These are phyloP conservation scores for Misgurnus anguillicaudatus DNA, from an alignment of 2,113 vertebrate genomes.

Conservation along the genomic window DNA sequence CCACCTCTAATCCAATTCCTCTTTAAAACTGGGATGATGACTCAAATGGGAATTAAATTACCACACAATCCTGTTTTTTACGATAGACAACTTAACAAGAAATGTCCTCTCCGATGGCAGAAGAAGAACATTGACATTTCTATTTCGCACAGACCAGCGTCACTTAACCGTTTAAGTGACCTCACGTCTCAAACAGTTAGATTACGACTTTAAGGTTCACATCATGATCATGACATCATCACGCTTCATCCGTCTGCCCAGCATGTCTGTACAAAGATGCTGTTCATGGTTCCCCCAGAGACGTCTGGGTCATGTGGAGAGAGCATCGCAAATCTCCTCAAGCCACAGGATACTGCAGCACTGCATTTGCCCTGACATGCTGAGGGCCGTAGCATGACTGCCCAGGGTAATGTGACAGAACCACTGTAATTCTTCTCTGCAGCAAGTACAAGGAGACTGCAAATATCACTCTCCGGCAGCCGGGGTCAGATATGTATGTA, in stretches of 20 bases:
- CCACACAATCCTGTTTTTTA: no score
- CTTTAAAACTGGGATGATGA: no score
- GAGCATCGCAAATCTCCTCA: constrained; percentile 51
- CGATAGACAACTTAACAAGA: no score
- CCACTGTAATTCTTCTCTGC: constrained; percentile 68
- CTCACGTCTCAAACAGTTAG: no score
- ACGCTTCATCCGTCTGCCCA: not conserved
- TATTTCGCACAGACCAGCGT: no score
- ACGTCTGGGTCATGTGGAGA: constrained; percentile 1
- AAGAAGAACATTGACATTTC: no score
- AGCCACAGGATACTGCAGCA: constrained; percentile 50
- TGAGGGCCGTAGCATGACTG: constrained; percentile 59
- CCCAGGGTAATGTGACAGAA: constrained; percentile 56
- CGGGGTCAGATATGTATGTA: constrained; percentile 3
- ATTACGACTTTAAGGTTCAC: no score
- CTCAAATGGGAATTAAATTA: no score
- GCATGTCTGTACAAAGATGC: not conserved
- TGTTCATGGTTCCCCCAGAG: constrained; percentile 52
- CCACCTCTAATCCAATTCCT: no score
- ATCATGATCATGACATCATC: not conserved
- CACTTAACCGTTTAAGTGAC: no score
- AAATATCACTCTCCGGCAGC: constrained; percentile 24
- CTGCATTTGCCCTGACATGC: constrained; percentile 61
- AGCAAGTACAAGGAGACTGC: constrained; percentile 56
- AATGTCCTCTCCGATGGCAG: no score